phyloP scores from a whole-genome alignment of 2,797 vertebrate species.

The Xyrichtys novacula region DNA sequence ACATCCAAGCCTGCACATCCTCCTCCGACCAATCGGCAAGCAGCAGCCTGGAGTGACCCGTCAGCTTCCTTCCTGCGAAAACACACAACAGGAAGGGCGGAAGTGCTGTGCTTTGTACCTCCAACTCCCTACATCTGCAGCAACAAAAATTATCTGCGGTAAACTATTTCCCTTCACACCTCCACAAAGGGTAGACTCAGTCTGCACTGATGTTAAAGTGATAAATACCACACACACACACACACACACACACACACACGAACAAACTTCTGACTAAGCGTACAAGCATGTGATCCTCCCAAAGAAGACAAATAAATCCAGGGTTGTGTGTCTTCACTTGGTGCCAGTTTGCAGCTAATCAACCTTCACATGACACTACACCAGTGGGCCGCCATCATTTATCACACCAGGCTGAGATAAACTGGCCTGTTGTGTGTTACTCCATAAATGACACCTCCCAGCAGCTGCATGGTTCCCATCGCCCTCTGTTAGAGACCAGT shows the following conservation, averaged over 20 bases:
- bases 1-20: slow-evolving; percentile 88
- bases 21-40: slow-evolving; percentile 89
- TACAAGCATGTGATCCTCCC: slow-evolving; percentile 1
- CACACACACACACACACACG: slow-evolving; percentile 20
- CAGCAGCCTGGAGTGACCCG: slow-evolving; percentile 66
- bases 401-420: slow-evolving; percentile 40
- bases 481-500: slow-evolving; percentile 52
- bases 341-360: slow-evolving; percentile 56
- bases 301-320: slow-evolving; percentile 21
- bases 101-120: slow-evolving; percentile 44
- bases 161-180: slow-evolving; percentile 48
- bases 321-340: slow-evolving; percentile 35
- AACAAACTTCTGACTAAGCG: slow-evolving; percentile 19
- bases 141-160: slow-evolving; percentile 41
- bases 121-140: slow-evolving; percentile 10
- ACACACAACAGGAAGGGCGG: slow-evolving; percentile 67
- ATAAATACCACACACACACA: slow-evolving; percentile 32
- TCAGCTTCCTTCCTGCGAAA: slow-evolving; percentile 75
- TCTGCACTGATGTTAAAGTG: slow-evolving; percentile 15
- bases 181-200: slow-evolving; percentile 40
- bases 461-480: slow-evolving; percentile 38
- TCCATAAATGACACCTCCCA: slow-evolving; percentile 53
- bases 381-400: slow-evolving; percentile 46
- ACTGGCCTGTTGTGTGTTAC: slow-evolving; percentile 32
- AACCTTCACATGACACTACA: slow-evolving; percentile 59